Base-by-base conservation (phyloP, 2,888 invertebrate species). In the Meghimatium bilineatum region DNA sequence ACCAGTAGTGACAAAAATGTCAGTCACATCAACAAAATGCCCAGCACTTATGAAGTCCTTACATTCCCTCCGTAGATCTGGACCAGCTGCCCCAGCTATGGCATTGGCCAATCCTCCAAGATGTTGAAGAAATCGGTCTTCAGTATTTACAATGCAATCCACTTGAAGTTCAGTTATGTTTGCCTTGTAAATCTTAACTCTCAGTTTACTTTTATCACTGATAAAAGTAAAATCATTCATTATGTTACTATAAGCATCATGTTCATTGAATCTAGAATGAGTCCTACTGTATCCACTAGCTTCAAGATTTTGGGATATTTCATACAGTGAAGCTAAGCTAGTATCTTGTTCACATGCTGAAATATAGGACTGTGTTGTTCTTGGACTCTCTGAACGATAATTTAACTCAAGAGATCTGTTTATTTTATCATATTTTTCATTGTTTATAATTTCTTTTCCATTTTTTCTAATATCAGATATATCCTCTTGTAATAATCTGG, bases 61-160 rank as follows among this genome's bases (percentile, higher is more conserved):
- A 52, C 86, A 84, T 32, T 84, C 86, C 20, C 52, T n/a, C 23
- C 75, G n/a, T 36, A 86, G 44, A 1, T 20, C 56, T 29, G 14
- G 34, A n/a, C 86, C 86, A 12, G 84, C 86, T 66, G 75, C 83
- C 32, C 80, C 44, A 17, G 77, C 71, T 32, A 86, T 85, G 8
- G 80, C 86, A 8, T 17, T 32, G 1, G 86, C 86, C 34, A 86
- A 84, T 36, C 86, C 86, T 17, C 84, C 86, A 8, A 34, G 76
- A 56, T 86, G 85, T n/a, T 34, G 26, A 8, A 86, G 69, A 6
- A 32, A 3, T 8, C 63, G 26, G 49, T 86, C 83, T n/a, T 84
- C 83, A 36, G 86, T 84, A 71, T 86, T 86, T 36, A 86, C 86
- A 56, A 86, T 86, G 34, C 75, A 82, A 23, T 83, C 86, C 32